Evolutionary conservation across 2,113 vertebrate species (phyloP), one percentile per base, ranked within the genome.

Genomic region (Alces alces): DNA sequence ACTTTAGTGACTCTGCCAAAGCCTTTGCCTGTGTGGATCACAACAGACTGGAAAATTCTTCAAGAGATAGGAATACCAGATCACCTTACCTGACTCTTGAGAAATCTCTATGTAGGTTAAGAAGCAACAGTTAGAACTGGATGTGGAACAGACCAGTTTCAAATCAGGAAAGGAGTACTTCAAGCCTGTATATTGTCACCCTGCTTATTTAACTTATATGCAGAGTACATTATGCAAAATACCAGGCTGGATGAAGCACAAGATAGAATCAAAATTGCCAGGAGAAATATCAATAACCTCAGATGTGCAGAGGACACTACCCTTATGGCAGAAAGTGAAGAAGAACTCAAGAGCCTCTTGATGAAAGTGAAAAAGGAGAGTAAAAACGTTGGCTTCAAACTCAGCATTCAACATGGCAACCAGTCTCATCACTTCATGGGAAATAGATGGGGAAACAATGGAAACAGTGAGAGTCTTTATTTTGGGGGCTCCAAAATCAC

Each of bases 71-170:
- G 4, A 70, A 21, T 70, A 21, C 17, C n/a, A 36, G 36, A 70
- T 36, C 4, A 70, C n/a, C 66, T 70, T 70, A 39, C 19, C 19
- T 39, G n/a, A 70, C 19, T 39, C n/a, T n/a, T n/a, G 21, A 70
- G 10, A 39, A 70, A 39, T 23, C 10, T 39, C n/a, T 70, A 23
- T 23, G 19, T 10, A 70, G n/a, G 9, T 70, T 19, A 70, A 5
- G 5, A 39, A 70, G 19, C 21, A 70, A 70, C 66, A 23, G n/a
- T 70, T 70, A 70, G 19, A 70, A 23, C n/a, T 39, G 19, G n/a
- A 36, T 0, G 0, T 70, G 66, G n/a, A 39, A 39, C 66, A 70
- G 19, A 36, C 2, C 36, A 12, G 66, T 39, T 70, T 19, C n/a
- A 39, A 70, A 39, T 39, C 0, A 0, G 66, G 19, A 70, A 70